Evolutionary conservation across 2,113 vertebrate genomes (phyloP).

Genomic region (Carassius auratus): DNA sequence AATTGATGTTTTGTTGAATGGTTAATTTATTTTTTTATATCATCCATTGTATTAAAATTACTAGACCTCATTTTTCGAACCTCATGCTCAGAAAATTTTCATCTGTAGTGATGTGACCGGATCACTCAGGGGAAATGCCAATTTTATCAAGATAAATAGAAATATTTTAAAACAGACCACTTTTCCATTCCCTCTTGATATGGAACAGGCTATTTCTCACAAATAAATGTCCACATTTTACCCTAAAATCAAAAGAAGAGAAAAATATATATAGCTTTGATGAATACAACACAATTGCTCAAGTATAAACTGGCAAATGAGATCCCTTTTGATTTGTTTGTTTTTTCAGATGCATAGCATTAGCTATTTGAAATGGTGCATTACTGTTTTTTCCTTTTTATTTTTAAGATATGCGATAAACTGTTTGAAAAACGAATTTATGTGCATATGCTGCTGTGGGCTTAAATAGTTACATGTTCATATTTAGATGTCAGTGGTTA

Average conservation of each 20-base stretch:
- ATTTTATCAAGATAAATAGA: not conserved
- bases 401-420: not conserved
- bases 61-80: not conserved
- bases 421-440: not conserved
- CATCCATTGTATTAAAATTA: not conserved
- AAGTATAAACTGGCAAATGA: not conserved
- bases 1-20: not conserved
- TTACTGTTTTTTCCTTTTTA: not conserved
- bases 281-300: not conserved
- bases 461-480: not conserved
- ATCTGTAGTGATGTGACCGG: conserved; percentile 5
- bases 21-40: conserved; percentile 1
- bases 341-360: not conserved
- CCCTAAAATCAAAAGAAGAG: not conserved
- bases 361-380: not conserved
- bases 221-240: not conserved
- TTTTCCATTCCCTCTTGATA: not conserved
- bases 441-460: not conserved
- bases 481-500: conserved; percentile 4
- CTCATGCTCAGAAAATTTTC: not conserved
- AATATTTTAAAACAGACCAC: not conserved
- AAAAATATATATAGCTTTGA: no score
- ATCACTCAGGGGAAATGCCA: not conserved
- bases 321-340: not conserved
- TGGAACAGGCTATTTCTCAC: not conserved